These are phyloP conservation scores for Gobio gobio DNA, from an alignment of 2,113 vertebrate genomes.

Conservation along the genomic window DNA sequence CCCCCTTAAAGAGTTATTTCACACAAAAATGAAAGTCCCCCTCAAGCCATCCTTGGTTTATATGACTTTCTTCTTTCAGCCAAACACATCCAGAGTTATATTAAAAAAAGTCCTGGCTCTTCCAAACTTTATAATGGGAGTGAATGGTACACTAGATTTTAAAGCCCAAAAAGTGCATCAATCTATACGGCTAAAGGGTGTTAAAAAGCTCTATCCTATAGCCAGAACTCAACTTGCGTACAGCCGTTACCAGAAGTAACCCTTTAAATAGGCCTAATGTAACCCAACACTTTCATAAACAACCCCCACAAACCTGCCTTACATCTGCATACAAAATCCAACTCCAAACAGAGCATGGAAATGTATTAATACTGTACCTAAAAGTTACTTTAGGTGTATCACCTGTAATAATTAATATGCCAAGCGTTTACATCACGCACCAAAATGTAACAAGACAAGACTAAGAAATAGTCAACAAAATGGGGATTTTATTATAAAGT, in stretches of 20 bases:
- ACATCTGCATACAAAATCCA: background rate
- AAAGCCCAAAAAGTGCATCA: no score
- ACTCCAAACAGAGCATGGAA: background rate
- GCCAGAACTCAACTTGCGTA: no score
- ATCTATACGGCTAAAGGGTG: no score
- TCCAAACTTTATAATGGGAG: no score
- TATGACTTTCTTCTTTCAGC: no score
- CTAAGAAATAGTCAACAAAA: background rate
- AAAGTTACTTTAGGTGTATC: background rate
- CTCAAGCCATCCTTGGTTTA: no score
- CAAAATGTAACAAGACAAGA: background rate
- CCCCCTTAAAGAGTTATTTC: background rate
- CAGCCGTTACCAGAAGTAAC: no score
- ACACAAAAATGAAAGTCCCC: no score
- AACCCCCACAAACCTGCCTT: background rate
- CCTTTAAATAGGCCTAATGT: background rate
- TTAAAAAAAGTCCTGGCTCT: no score
- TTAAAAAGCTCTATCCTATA: no score
- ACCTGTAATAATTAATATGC: background rate
- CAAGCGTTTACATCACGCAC: background rate
- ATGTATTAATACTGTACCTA: background rate
- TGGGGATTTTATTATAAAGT: constrained; percentile 15
- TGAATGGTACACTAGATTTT: no score
- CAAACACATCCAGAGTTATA: no score
- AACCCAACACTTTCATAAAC: background rate